phyloP scores from a whole-genome alignment of 2,797 vertebrate genomes.

The Urocyon cinereoargenteus region DNA sequence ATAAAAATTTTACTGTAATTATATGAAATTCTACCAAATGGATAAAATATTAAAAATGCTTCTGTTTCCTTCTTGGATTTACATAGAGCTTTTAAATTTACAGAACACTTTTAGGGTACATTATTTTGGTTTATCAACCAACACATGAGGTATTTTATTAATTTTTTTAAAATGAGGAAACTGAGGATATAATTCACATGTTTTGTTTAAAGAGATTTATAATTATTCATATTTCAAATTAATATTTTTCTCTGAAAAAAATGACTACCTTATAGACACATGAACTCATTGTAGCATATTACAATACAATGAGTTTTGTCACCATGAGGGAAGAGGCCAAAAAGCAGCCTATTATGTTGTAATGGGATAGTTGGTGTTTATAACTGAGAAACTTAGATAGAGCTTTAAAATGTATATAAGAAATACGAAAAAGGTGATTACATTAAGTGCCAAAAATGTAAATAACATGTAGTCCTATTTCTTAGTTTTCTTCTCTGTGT shows the following conservation, averaged over 20 bases:
- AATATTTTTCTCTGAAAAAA: neutral
- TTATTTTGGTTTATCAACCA: neutral
- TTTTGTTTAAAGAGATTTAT: neutral
- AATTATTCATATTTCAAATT: neutral
- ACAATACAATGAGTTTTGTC: neutral
- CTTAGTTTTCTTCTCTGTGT: neutral
- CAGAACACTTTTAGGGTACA: neutral
- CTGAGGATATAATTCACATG: neutral
- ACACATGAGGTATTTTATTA: neutral
- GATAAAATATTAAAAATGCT: neutral
- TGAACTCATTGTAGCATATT: neutral
- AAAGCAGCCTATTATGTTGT: neutral
- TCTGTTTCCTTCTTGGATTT: neutral
- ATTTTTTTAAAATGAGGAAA: neutral
- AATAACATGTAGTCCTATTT: neutral
- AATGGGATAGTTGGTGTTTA: neutral
- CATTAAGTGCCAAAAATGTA: neutral
- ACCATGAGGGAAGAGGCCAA: neutral
- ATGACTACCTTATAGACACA: neutral
- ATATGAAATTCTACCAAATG: neutral
- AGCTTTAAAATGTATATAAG: neutral
- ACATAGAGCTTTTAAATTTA: neutral
- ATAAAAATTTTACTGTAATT: neutral
- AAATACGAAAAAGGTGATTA: neutral
- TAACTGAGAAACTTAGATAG: neutral